A percentile compares a stretch with the other conserved stretches of the same genome.
phyloP scores from a whole-genome alignment of 2,113 vertebrate genomes.

The Hemibagrus wyckioides region DNA sequence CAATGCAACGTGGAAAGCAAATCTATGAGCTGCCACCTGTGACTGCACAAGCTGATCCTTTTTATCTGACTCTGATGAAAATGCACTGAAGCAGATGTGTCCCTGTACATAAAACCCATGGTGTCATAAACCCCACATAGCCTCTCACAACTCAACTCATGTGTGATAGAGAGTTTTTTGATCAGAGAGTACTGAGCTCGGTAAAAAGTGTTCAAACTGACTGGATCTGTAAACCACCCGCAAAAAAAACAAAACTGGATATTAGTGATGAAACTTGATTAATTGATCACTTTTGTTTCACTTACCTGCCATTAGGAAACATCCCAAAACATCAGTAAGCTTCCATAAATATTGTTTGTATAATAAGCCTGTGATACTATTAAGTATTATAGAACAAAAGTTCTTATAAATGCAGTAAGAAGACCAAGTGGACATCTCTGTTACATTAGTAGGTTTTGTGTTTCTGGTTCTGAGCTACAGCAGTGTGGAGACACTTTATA shows the following conservation, averaged over 20 bases:
- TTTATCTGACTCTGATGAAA: conserved; percentile 55
- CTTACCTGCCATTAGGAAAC: not conserved
- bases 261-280: too few species aligned
- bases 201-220: not conserved
- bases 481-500: not conserved
- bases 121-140: conserved; percentile 19
- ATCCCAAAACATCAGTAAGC: not conserved
- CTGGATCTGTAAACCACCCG: not conserved
- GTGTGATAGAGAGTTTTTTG: not conserved
- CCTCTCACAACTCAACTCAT: not conserved
- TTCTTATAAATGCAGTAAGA: not conserved
- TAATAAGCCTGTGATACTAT: not conserved
- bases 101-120: conserved; percentile 51
- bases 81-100: conserved; percentile 64
- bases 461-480: not conserved
- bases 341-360: not conserved
- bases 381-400: not conserved
- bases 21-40: conserved; percentile 24
- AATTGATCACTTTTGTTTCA: not conserved
- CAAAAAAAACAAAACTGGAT: too few species aligned
- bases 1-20: conserved; percentile 11
- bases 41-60: conserved; percentile 33
- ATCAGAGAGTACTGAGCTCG: not conserved
- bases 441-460: not conserved
- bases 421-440: not conserved